Conservation (phyloP, 2,888 invertebrate species). For the Epistrophella euchroma region DNA sequence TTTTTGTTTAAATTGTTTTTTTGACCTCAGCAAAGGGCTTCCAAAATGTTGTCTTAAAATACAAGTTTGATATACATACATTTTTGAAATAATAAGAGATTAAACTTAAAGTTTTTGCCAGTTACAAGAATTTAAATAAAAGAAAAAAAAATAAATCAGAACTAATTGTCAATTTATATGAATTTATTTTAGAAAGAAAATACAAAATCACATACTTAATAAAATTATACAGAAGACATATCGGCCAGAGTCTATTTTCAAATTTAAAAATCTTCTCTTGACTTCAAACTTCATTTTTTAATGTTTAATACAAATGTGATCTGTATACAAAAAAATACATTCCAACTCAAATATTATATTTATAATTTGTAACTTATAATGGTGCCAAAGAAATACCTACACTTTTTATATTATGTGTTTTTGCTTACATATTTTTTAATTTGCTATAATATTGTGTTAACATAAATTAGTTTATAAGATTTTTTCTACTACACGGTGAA, state of each 20-base stretch:
- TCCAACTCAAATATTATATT: slow-evolving; percentile 23
- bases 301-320: slow-evolving; percentile 20
- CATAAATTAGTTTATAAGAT: slow-evolving; percentile 44
- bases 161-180: slow-evolving; percentile 67
- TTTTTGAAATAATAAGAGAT: slow-evolving; percentile 3
- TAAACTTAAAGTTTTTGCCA: slow-evolving; percentile 6
- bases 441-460: slow-evolving; percentile 12
- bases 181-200: slow-evolving; percentile 62
- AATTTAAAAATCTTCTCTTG: slow-evolving; percentile 17
- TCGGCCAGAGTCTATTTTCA: slow-evolving; percentile 52
- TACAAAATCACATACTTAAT: slow-evolving; percentile 19
- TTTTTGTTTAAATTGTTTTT: slow-evolving; percentile 4
- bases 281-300: slow-evolving; percentile 16
- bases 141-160: slow-evolving; percentile 30
- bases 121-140: slow-evolving; percentile 19
- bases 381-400: slow-evolving; percentile 68
- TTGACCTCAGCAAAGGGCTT: slow-evolving; percentile 60
- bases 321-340: slow-evolving; percentile 33
- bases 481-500: slow-evolving; percentile 27
- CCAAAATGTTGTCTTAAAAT: slow-evolving; percentile 52
- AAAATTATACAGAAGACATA: slow-evolving; percentile 53
- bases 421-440: slow-evolving; percentile 32
- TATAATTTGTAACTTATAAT: slow-evolving; percentile 35
- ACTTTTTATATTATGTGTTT: slow-evolving; percentile 30
- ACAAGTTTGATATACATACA: slow-evolving; percentile 40